phyloP scores from a whole-genome alignment of 2,797 vertebrate species.

The Diglossa cyanea region DNA sequence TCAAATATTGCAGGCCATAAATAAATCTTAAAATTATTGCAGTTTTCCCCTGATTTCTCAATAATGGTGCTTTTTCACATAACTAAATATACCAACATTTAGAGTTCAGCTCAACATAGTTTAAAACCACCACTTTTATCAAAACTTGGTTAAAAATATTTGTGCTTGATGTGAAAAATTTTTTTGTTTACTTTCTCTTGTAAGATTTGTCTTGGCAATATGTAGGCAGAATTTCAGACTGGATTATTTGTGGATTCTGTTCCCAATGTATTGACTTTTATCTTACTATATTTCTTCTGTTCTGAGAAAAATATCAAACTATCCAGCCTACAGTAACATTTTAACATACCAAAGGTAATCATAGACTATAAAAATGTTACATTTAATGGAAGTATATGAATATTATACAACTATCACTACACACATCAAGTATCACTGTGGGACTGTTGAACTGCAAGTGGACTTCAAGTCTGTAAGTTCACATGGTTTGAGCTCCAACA shows the following conservation, averaged over 20 bases:
- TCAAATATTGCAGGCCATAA: background rate
- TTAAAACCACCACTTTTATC: background rate
- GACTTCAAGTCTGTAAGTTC: background rate
- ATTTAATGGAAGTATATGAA: background rate
- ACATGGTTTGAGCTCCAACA: background rate
- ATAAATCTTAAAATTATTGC: background rate
- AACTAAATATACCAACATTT: background rate
- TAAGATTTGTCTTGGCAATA: background rate
- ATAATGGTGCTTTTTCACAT: background rate
- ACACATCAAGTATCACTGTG: background rate
- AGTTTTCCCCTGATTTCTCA: background rate
- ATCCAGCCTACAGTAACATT: background rate
- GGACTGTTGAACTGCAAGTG: background rate
- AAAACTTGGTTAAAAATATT: background rate
- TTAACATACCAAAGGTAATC: background rate
- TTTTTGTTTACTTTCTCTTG: background rate
- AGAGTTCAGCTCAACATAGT: background rate
- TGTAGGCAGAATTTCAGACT: background rate
- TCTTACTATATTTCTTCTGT: background rate
- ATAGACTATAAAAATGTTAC: background rate
- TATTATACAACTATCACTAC: background rate
- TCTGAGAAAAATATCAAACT: background rate
- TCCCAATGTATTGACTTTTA: background rate
- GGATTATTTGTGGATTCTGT: background rate
- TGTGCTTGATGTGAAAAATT: background rate